Evolutionary conservation across 2,113 vertebrate species (phyloP).

Genomic region (Ophthalmolycus amberensis): DNA sequence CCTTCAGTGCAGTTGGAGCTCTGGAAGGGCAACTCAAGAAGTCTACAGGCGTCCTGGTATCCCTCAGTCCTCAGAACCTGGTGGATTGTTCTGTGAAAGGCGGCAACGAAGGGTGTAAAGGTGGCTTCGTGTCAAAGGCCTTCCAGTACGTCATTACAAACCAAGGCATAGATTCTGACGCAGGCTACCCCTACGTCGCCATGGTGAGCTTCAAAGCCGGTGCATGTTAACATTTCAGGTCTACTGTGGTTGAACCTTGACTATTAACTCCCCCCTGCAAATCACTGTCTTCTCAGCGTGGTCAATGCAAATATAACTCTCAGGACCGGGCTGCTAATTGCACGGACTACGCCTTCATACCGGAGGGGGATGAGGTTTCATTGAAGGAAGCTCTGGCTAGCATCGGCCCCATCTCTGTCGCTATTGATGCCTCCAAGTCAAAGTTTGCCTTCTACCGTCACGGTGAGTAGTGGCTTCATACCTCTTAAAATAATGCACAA

Average conservation of each 20-base stretch:
- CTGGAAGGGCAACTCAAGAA: constrained; percentile 82
- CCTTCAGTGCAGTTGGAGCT: constrained; percentile 80
- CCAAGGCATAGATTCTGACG: constrained; percentile 73
- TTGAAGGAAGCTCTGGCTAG: constrained; percentile 81
- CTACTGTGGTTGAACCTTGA: not conserved
- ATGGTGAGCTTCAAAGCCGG: constrained; percentile 28
- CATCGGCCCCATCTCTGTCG: constrained; percentile 87
- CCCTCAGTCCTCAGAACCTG: constrained; percentile 81
- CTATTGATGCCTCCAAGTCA: constrained; percentile 81
- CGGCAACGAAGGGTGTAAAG: constrained; percentile 73
- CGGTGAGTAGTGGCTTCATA: constrained; percentile 71
- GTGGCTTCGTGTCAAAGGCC: constrained; percentile 72
- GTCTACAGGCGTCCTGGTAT: constrained; percentile 63
- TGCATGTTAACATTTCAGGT: not conserved
- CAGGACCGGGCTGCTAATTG: constrained; percentile 83
- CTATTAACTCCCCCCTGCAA: not conserved
- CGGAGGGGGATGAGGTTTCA: constrained; percentile 69
- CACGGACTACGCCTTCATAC: constrained; percentile 78
- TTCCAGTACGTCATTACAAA: constrained; percentile 76
- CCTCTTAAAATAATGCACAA: not conserved
- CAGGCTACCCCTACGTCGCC: constrained; percentile 68
- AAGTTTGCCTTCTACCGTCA: constrained; percentile 87
- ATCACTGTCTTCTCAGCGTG: constrained; percentile 68
- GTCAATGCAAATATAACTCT: constrained; percentile 80
- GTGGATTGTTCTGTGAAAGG: constrained; percentile 75